Evolutionary conservation across 2,888 invertebrate species (phyloP).

Genomic region (Athalia circularis): DNA sequence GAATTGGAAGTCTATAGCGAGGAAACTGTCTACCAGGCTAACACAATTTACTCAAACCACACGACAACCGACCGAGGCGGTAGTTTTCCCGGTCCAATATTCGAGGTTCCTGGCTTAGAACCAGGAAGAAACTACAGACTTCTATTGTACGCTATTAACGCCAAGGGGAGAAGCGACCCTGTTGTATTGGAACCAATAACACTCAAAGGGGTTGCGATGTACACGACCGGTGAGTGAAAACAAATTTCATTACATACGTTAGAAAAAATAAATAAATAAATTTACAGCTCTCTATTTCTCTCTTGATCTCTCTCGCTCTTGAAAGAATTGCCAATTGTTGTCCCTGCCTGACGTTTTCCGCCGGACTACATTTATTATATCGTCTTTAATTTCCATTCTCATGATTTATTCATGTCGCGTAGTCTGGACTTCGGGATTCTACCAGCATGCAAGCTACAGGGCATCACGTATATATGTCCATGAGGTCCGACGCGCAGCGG

Average conservation of each 20-base stretch:
- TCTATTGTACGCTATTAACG: conserved; percentile 89
- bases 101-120: conserved; percentile 82
- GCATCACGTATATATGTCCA: background rate
- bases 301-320: background rate
- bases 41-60: conserved; percentile 65
- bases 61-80: conserved; percentile 58
- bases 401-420: conserved; percentile 69
- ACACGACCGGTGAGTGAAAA: conserved; percentile 67
- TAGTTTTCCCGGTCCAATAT: conserved; percentile 75
- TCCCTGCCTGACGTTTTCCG: conserved; percentile 32
- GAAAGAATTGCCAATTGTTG: background rate
- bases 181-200: conserved; percentile 89
- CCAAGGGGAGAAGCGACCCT: conserved; percentile 90
- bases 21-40: conserved; percentile 66
- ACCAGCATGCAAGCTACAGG: too few species aligned
- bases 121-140: conserved; percentile 87
- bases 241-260: background rate
- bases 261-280: too few species aligned
- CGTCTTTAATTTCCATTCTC: conserved; percentile 72
- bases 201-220: conserved; percentile 87
- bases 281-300: background rate
- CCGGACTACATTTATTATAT: conserved; percentile 65
- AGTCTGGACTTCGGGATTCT: background rate
- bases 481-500: background rate
- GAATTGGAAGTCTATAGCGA: conserved; percentile 70